Conservation (phyloP, 2,888 invertebrate genomes). For the Macaria notata region DNA sequence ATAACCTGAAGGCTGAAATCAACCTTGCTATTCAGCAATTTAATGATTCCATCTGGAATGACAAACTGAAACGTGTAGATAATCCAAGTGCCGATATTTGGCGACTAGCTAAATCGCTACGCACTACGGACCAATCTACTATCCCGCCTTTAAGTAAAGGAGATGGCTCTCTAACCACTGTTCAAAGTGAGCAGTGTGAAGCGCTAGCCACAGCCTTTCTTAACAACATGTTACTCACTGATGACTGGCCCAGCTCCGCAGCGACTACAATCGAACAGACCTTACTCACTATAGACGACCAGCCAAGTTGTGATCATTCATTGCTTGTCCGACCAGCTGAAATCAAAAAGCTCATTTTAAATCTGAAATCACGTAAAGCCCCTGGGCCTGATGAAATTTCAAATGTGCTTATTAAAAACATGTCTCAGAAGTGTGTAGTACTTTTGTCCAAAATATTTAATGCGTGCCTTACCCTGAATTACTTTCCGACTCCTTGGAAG, state of each 20-base stretch:
- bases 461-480: constrained; percentile 1
- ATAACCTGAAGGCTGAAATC: neutral
- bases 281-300: neutral
- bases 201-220: neutral
- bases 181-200: neutral
- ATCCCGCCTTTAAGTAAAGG: no score
- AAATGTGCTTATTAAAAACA: constrained; percentile 5
- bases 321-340: neutral
- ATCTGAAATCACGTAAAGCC: neutral
- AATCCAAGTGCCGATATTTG: no score
- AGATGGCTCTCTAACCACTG: neutral
- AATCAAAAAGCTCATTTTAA: neutral
- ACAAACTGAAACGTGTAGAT: no score
- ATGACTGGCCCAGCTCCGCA: neutral
- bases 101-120: no score
- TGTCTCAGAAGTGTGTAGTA: constrained; percentile 8
- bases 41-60: no score
- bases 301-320: neutral
- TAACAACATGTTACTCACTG: neutral
- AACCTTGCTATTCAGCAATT: neutral
- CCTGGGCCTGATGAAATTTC: constrained; percentile 13
- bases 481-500: constrained; percentile 9
- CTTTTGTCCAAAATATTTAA: constrained; percentile 10
- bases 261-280: neutral
- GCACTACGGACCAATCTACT: no score